Percentiles rank a stretch among this genome's conserved stretches.
Evolutionary conservation across 37 sponge, comb jelly and placozoan species (phyloP).

Genomic region (Mnemiopsis leidyi): DNA sequence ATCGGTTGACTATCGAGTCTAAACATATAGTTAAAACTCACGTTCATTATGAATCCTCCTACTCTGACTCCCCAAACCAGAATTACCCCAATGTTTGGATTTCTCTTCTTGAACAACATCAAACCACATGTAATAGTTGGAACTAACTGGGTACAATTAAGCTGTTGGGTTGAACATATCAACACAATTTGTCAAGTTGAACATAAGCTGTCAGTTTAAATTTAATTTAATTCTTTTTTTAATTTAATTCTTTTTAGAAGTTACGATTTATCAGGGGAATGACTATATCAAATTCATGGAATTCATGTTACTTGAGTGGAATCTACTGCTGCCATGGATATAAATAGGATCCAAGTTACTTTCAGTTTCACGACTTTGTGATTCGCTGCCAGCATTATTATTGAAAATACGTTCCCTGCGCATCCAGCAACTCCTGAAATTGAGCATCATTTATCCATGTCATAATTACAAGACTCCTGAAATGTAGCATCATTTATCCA

Average conservation of each 20-base stretch:
- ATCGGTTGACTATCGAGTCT: too few species aligned
- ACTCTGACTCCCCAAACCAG: conserved; percentile 12
- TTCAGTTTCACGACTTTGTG: neutral
- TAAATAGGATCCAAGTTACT: conserved; percentile 37
- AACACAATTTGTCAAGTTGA: too few species aligned
- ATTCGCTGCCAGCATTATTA: neutral
- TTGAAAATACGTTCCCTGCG: conserved; percentile 27
- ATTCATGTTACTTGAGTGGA: conserved; percentile 11
- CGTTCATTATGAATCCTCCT: conserved; percentile 37
- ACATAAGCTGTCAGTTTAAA: too few species aligned
- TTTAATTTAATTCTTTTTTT: too few species aligned
- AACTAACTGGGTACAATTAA: conserved; percentile 38
- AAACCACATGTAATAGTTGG: conserved; percentile 30
- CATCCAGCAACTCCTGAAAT: conserved; percentile 30
- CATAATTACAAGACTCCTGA: too few species aligned
- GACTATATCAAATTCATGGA: neutral
- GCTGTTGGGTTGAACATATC: too few species aligned
- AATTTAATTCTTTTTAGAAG: too few species aligned
- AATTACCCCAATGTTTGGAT: neutral
- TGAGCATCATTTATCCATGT: too few species aligned
- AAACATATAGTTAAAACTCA: too few species aligned
- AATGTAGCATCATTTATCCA: too few species aligned
- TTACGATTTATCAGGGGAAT: too few species aligned
- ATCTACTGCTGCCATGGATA: conserved; percentile 41
- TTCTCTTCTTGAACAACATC: neutral